Evolutionary conservation across 2,888 invertebrate species (phyloP), one percentile per base, ranked within the genome.

Genomic region (Mamestra brassicae): DNA sequence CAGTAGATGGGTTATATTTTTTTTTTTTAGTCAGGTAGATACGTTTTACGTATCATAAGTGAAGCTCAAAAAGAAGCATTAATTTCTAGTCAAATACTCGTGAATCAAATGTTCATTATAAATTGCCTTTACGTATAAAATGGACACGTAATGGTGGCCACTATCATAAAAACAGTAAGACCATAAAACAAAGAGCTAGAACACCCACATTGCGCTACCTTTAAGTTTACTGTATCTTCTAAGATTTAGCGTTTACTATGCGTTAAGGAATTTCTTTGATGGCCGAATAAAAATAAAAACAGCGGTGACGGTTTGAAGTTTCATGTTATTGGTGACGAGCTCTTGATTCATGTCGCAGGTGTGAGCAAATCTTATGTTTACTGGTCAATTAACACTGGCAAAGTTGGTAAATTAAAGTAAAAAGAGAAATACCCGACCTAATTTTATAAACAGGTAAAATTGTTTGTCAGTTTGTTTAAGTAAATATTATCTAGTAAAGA

Each of bases 121-220:
- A 81, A 79, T 81, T 69, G 64, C 74, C 61, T 78, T 81, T 82
- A 75, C 58, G 66, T 52, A 82, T 84, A 86, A 87, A 87, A 77
- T 42, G 45, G 76, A 78, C 82, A 80, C 87, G 82, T 90, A 85
- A 92, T 90, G 87, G 90, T 88, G 88, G 86, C 86, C 84, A 86
- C 88, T 88, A 89, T 91, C 92, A 92, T 94, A 93, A 93, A 94
- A 91, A 86, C 81, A 88, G 85, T 92, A 91, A 92, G 88, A 89
- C 85, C 90, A 91, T 94, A 93, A 94, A 94, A 92, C 91, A 92
- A 92, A 93, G 89, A 89, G 89, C 88, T 86, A 70, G 90, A 88
- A 93, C 93, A 92, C 93, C 93, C 93, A 94, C 94, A 90, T 85
- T 76, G 83, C 15, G 88, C 88, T 89, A 90, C 88, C 90, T 93